Base-by-base conservation (phyloP, 2,888 invertebrate species). In the Drosophila algonquin region DNA sequence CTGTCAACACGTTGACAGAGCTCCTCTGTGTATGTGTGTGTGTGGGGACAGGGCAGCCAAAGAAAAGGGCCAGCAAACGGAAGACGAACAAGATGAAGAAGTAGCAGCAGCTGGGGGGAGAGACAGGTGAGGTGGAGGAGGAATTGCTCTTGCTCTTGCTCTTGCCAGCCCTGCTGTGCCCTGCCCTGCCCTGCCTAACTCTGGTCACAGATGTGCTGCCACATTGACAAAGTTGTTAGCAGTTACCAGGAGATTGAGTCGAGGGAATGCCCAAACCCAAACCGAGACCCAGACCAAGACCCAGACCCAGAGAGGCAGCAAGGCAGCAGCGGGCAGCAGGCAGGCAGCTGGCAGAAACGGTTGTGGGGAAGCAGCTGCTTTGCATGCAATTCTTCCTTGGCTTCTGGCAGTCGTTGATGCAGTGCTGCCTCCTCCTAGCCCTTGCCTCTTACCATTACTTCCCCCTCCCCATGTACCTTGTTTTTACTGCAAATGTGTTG, bases 1-100 rank as follows among this genome's bases (percentile, higher is more conserved):
- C 80, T 86, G 83, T 86, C 86, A 86, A 75, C 86, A 80, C 81
- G 80, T 70, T 75, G 86, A 76, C 80, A 71, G 68, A 54, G 54
- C 59, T 63, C 54, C 30, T 8, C 30, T 8, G 30, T 27, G 51
- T 9, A 2, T 21, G 21, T 21, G 21, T 21, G 21, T 21, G 21
- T 21, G 18, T 18, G 18, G 27, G 30, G 2, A 14, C 24, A 24
- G 35, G 56, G 51, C 62, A 65, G 75, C 79, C 79, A 56, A 68
- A 58, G 50, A 51, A 44, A 54, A 45, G 30, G 44, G 40, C n/a
- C 16, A 27, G 16, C 55, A 40, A 40, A n/a, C 40, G n/a, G 40
- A 40, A 40, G 40, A 14, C 5, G 1, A 40, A 40, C 14, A 40
- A 40, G 7, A 40, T 40, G 40, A 40, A 40, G 40, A n/a, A 40